Conservation (phyloP, 2,888 invertebrate species). For the Liodrosophila aerea region DNA sequence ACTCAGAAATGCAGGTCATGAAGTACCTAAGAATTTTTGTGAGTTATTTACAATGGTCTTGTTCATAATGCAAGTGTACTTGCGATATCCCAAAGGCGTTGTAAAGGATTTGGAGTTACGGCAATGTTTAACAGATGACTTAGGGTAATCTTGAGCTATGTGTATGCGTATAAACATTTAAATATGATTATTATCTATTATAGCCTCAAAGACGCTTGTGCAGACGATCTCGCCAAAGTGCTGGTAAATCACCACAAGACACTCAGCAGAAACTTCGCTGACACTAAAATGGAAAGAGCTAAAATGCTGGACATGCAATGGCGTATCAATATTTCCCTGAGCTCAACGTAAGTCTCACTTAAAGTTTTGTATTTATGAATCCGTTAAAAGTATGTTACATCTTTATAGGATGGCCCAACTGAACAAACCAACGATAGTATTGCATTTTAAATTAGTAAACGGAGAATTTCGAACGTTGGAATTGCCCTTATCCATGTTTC, state of each 20-base stretch:
- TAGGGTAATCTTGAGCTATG: slow-evolving; percentile 73
- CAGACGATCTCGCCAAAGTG: slow-evolving; percentile 84
- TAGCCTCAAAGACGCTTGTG: slow-evolving; percentile 72
- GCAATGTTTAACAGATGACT: slow-evolving; percentile 82
- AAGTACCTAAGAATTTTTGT: slow-evolving; percentile 83
- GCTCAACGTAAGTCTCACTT: slow-evolving; percentile 81
- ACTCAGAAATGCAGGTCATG: slow-evolving; percentile 80
- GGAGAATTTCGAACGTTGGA: slow-evolving; percentile 83
- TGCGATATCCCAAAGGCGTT: slow-evolving; percentile 82
- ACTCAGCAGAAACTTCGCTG: slow-evolving; percentile 79
- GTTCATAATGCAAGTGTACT: slow-evolving; percentile 83
- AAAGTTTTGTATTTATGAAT: too few relatives aligned
- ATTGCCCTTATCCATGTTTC: slow-evolving; percentile 83
- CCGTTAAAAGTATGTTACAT: too few relatives aligned
- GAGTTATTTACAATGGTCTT: slow-evolving; percentile 83
- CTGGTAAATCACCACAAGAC: slow-evolving; percentile 83
- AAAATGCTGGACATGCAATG: slow-evolving; percentile 82
- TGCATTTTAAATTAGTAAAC: slow-evolving; percentile 83
- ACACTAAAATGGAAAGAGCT: slow-evolving; percentile 82
- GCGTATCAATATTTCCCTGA: slow-evolving; percentile 84
- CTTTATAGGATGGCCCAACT: slow-evolving; percentile 75
- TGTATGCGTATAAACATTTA: neutral
- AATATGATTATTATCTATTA: neutral
- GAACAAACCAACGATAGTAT: slow-evolving; percentile 83
- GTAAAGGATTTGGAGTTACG: slow-evolving; percentile 83